phyloP scores from a whole-genome alignment of 2,797 vertebrate genomes.

The Labroides dimidiatus region DNA sequence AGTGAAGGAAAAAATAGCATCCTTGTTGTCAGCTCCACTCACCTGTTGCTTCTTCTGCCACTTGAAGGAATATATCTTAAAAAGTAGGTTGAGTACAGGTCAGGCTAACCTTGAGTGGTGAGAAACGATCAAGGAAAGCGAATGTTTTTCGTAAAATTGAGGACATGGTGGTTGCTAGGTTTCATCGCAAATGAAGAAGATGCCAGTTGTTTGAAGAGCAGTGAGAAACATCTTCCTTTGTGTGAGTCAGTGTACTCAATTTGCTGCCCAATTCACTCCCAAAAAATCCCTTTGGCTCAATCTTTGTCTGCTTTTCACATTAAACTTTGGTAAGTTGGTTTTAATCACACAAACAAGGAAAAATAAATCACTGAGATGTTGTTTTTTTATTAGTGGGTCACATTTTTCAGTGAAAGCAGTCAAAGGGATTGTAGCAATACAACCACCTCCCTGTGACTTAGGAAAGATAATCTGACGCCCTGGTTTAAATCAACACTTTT shows the following conservation, averaged over 20 bases:
- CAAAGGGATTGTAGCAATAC: too few species aligned
- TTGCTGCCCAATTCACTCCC: background rate
- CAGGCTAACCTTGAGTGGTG: conserved; percentile 60
- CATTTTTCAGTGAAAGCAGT: too few species aligned
- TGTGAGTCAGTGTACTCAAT: conserved; percentile 8
- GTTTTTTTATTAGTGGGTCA: too few species aligned
- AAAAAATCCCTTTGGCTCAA: too few species aligned
- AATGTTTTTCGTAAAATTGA: conserved; percentile 15
- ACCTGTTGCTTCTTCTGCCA: conserved; percentile 62
- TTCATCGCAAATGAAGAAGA: conserved; percentile 20
- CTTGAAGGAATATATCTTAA: conserved; percentile 40
- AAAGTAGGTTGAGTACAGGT: conserved; percentile 69
- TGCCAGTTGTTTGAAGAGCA: conserved; percentile 18
- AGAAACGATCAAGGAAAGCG: conserved; percentile 14
- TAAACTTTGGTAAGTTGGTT: background rate
- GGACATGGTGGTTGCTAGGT: conserved; percentile 9
- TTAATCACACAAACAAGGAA: background rate
- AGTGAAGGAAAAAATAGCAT: conserved; percentile 67
- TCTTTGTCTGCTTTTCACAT: background rate
- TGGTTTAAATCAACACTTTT: too few species aligned
- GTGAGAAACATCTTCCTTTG: conserved; percentile 2
- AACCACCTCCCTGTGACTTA: too few species aligned
- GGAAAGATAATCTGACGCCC: too few species aligned
- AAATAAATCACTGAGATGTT: too few species aligned
- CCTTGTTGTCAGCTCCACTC: conserved; percentile 66